A percentile compares a stretch with the other conserved stretches of the same genome.
Conservation (phyloP, 2,888 invertebrate genomes). For the Dryomyza anilis region DNA sequence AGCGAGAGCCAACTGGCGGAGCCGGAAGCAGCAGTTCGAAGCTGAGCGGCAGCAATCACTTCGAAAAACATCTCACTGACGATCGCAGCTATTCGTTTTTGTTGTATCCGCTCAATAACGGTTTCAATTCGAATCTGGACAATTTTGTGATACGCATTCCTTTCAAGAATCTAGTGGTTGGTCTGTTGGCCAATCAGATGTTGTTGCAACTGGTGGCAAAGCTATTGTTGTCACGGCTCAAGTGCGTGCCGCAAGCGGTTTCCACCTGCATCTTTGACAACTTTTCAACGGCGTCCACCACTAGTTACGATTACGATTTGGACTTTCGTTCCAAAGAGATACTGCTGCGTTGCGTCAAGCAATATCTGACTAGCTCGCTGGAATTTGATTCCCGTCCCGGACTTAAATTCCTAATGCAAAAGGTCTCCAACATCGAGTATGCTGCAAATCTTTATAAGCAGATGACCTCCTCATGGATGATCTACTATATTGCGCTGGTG, state of each 20-base stretch:
- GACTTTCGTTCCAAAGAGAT: constrained; percentile 66
- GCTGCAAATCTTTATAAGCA: constrained; percentile 92
- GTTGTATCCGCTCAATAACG: constrained; percentile 77
- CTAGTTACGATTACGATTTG: constrained; percentile 58
- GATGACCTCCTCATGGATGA: constrained; percentile 89
- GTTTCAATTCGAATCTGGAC: constrained; percentile 74
- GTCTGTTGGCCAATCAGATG: constrained; percentile 90
- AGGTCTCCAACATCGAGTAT: constrained; percentile 83
- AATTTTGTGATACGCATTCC: constrained; percentile 83
- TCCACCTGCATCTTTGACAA: constrained; percentile 61
- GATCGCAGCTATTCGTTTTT: constrained; percentile 89
- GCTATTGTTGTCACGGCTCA: constrained; percentile 78
- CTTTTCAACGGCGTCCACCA: constrained; percentile 61
- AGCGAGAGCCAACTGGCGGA: constrained; percentile 51
- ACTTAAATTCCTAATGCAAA: constrained; percentile 90
- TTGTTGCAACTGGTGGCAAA: constrained; percentile 88
- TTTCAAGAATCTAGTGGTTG: constrained; percentile 84
- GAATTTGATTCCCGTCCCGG: constrained; percentile 91
- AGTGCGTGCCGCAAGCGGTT: constrained; percentile 66
- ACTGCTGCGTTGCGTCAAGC: constrained; percentile 77
- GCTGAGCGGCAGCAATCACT: constrained; percentile 37
- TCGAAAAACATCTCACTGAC: constrained; percentile 68
- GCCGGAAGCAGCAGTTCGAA: too few relatives aligned
- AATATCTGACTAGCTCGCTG: constrained; percentile 80
- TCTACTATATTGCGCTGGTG: constrained; percentile 83